Evolutionary conservation across 2,888 invertebrate species (phyloP).

Genomic region (Oxycera nigricornis): DNA sequence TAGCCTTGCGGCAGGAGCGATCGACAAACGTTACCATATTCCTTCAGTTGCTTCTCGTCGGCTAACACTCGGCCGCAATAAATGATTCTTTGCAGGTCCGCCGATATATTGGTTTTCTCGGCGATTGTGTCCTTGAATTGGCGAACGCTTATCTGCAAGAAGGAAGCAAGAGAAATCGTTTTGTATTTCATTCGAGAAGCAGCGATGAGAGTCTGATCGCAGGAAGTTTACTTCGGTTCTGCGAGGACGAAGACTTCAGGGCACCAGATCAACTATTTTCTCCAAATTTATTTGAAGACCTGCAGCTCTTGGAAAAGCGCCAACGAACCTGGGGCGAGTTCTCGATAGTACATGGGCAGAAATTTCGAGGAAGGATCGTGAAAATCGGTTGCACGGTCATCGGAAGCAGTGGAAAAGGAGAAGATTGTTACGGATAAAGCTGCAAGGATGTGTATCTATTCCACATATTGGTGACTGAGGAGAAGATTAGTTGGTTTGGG

Average conservation of each 20-base stretch:
- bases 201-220: neutral
- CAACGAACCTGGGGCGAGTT: too few species aligned
- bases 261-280: too few species aligned
- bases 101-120: conserved; percentile 78
- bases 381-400: neutral
- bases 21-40: conserved; percentile 72
- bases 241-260: too few species aligned
- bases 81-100: conserved; percentile 86
- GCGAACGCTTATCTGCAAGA: conserved; percentile 75
- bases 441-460: too few species aligned
- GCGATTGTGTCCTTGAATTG: conserved; percentile 82
- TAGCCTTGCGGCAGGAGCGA: neutral
- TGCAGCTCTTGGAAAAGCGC: too few species aligned
- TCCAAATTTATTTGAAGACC: too few species aligned
- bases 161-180: neutral
- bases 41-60: conserved; percentile 83
- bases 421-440: too few species aligned
- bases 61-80: conserved; percentile 93
- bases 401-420: neutral
- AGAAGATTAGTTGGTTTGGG: too few species aligned
- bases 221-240: neutral
- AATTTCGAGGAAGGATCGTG: neutral
- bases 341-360: too few species aligned
- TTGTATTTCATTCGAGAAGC: neutral
- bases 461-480: too few species aligned